Base-by-base conservation (phyloP, 2,888 invertebrate genomes). In the Exephanes ischioxanthus region DNA sequence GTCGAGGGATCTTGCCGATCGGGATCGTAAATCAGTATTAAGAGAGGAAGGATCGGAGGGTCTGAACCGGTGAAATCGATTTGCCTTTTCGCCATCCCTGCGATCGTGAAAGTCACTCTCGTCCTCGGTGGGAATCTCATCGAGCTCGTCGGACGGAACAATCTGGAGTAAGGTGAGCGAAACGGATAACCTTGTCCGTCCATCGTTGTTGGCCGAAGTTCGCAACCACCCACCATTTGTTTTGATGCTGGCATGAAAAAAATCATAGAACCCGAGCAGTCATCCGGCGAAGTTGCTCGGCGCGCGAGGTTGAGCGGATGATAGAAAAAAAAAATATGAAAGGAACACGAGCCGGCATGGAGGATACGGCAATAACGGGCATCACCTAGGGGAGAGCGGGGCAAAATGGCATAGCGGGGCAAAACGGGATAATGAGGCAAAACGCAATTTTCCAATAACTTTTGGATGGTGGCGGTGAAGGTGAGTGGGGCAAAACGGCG, bases 1-100 rank as follows among this genome's bases (percentile, higher is more conserved):
- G 48, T 61, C 55, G 41, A 61, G 51, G 63, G 33, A 76, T 63
- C 70, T 53, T 33, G 22, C 51, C 45, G 48, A 76, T 76, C 73
- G 61, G 16, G 68, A 75, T 75, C 67, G 70, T 81, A 82, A 82
- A 85, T 85, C 82, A 80, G 71, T 51, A 41, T 78, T 63, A 67
- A 61, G 67, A 22, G n/a, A 33, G 73, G 33, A 33, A 26, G 78
- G 61, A 71, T 51, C 19, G 19, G 19, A 11, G 41, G 68, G 16
- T 41, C 19, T 5, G 22, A 11, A 7, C 37, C 19, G n/a, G 37
- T 19, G 19, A 11, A 67, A 19, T 67, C 19, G 37, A 67, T 67
- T 41, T 45, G 22, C 41, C 45, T 58, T 22, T 68, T 53, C n/a
- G 4, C 22, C 45, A 19, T 55, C 30, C n/a, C 45, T 14, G 16